phyloP scores from a whole-genome alignment of 37 sponge, comb jelly and placozoan species.

The Aplysina aerophoba region DNA sequence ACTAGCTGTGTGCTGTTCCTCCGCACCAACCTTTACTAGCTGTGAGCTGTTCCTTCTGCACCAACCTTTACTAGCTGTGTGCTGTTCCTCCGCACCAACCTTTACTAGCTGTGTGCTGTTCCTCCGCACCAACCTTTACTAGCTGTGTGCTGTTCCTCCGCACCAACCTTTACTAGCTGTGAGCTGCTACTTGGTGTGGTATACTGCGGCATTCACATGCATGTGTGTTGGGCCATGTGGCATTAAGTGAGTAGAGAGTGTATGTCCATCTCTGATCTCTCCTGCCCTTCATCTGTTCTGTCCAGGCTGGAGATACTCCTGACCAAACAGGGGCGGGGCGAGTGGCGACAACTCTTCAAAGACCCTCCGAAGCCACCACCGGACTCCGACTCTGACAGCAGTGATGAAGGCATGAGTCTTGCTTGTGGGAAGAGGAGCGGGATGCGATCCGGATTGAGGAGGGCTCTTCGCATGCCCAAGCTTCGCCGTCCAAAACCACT shows the following conservation, averaged over 20 bases:
- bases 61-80: too few species aligned
- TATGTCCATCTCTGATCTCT: neutral
- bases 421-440: neutral
- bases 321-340: neutral
- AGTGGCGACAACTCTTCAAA: conserved; percentile 18
- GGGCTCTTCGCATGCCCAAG: conserved; percentile 22
- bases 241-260: neutral
- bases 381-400: neutral
- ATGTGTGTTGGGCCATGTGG: neutral
- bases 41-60: too few species aligned
- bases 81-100: too few species aligned
- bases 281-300: neutral
- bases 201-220: too few species aligned
- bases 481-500: conserved; percentile 21
- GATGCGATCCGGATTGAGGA: neutral
- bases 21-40: too few species aligned
- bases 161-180: too few species aligned
- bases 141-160: too few species aligned
- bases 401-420: neutral
- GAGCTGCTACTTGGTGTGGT: too few species aligned
- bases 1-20: too few species aligned
- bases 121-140: too few species aligned
- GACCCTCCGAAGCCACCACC: conserved; percentile 2
- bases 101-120: too few species aligned
- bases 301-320: conserved; percentile 12